A percentile compares a stretch with the other conserved stretches of the same genome.
Evolutionary conservation across 1,140 invertebrate genomes (phyloP).

Genomic region (Orius insidiosus): DNA sequence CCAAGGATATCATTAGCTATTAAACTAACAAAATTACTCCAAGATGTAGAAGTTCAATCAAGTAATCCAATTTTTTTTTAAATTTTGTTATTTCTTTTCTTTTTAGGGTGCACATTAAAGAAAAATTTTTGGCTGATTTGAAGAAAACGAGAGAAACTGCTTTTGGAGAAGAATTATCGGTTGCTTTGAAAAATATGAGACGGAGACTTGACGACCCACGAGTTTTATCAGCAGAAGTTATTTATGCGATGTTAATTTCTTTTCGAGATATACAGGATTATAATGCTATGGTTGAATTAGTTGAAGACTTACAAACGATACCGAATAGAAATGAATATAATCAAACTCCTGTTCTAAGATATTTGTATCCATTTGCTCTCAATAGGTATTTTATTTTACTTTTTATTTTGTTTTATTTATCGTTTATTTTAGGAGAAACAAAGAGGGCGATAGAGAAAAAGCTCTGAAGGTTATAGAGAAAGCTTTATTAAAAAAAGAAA

Average conservation of each 20-base stretch:
- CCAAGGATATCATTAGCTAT: slow-evolving; percentile 39
- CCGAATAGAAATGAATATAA: slow-evolving; percentile 76
- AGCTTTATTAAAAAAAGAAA: slow-evolving; percentile 80
- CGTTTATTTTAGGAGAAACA: slow-evolving; percentile 72
- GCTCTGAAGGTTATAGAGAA: slow-evolving; percentile 82
- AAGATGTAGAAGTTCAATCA: slow-evolving; percentile 86
- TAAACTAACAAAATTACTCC: slow-evolving; percentile 63
- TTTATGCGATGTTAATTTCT: slow-evolving; percentile 81
- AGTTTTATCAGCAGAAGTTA: slow-evolving; percentile 84
- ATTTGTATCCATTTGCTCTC: slow-evolving; percentile 91
- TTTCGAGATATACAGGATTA: slow-evolving; percentile 92
- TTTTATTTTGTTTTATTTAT: slow-evolving; percentile 6
- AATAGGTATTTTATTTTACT: slow-evolving; percentile 46
- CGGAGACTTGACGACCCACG: slow-evolving; percentile 91
- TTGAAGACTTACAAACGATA: slow-evolving; percentile 87
- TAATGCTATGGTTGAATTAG: slow-evolving; percentile 92
- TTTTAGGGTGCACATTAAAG: slow-evolving; percentile 84
- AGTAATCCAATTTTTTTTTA: too few relatives aligned
- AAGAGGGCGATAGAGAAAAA: slow-evolving; percentile 83
- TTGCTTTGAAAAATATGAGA: slow-evolving; percentile 75
- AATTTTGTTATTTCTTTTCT: too few relatives aligned
- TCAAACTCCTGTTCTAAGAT: slow-evolving; percentile 75
- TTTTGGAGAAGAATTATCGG: slow-evolving; percentile 69
- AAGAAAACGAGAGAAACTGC: slow-evolving; percentile 79
- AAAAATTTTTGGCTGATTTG: slow-evolving; percentile 91